These are phyloP conservation scores for Mormyrus lacerda DNA, from an alignment of 2,113 vertebrate genomes.

Conservation along the genomic window DNA sequence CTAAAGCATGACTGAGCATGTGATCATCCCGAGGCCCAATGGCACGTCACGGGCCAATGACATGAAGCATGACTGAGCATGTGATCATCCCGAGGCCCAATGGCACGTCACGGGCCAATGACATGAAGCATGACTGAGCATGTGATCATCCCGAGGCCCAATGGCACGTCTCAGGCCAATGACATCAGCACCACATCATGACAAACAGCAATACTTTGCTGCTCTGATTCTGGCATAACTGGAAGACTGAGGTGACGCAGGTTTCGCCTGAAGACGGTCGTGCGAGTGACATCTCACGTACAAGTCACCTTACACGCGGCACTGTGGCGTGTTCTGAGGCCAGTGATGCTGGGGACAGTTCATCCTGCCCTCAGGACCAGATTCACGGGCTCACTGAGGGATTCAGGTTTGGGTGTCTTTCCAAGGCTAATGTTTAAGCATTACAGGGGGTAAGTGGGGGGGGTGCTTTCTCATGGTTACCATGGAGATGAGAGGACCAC, in stretches of 20 bases:
- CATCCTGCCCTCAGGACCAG: neutral
- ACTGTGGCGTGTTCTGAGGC: neutral
- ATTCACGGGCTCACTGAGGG: neutral
- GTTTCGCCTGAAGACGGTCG: neutral
- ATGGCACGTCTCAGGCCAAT: neutral
- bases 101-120: no score
- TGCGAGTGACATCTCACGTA: neutral
- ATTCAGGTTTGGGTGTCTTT: neutral
- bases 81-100: neutral
- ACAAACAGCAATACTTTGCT: neutral
- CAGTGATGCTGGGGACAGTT: neutral
- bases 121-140: neutral
- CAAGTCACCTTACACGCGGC: neutral
- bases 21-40: neutral
- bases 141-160: neutral
- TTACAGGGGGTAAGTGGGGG: constrained; percentile 15
- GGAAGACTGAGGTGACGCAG: neutral
- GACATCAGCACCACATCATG: neutral
- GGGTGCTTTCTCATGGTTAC: constrained; percentile 44
- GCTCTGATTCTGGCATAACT: neutral
- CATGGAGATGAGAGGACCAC: constrained; percentile 35
- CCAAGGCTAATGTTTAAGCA: constrained; percentile 41
- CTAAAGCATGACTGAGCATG: neutral
- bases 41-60: no score
- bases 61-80: neutral